Conservation (phyloP, 2,113 vertebrate species). For the Dipodomys ordii region DNA sequence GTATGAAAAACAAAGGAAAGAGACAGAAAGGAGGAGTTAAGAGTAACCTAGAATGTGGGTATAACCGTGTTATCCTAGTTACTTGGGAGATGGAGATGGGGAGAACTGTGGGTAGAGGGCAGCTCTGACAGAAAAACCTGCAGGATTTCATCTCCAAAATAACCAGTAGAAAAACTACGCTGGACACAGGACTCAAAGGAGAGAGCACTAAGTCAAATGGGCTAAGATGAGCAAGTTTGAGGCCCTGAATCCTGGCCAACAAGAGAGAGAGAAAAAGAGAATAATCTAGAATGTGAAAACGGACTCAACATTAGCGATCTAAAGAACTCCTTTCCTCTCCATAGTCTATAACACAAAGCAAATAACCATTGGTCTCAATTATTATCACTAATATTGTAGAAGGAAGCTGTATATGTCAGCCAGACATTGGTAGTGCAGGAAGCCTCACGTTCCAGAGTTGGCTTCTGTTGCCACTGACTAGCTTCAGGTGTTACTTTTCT, state of each 20-base stretch:
- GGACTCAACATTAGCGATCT: background rate
- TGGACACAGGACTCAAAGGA: too few relatives aligned
- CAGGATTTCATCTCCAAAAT: too few relatives aligned
- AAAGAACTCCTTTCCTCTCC: background rate
- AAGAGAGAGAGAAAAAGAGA: background rate
- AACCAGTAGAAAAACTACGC: too few relatives aligned
- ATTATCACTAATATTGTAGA: background rate
- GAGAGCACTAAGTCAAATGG: too few relatives aligned
- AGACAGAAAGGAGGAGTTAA: background rate
- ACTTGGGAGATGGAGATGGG: too few relatives aligned
- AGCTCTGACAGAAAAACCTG: too few relatives aligned
- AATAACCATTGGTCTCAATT: background rate
- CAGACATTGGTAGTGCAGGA: background rate
- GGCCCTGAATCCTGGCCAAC: too few relatives aligned
- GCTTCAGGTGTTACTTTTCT: background rate
- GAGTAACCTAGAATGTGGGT: background rate
- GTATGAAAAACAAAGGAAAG: background rate
- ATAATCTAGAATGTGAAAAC: background rate
- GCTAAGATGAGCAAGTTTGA: too few relatives aligned
- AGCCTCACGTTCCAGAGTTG: background rate
- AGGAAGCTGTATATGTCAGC: background rate
- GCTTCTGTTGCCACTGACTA: background rate
- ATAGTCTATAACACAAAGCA: background rate
- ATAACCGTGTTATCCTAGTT: too few relatives aligned
- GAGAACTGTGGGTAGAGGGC: too few relatives aligned